Evolutionary conservation across 2,797 vertebrate genomes (phyloP).

Genomic region (Chaetodon trifasciatus): DNA sequence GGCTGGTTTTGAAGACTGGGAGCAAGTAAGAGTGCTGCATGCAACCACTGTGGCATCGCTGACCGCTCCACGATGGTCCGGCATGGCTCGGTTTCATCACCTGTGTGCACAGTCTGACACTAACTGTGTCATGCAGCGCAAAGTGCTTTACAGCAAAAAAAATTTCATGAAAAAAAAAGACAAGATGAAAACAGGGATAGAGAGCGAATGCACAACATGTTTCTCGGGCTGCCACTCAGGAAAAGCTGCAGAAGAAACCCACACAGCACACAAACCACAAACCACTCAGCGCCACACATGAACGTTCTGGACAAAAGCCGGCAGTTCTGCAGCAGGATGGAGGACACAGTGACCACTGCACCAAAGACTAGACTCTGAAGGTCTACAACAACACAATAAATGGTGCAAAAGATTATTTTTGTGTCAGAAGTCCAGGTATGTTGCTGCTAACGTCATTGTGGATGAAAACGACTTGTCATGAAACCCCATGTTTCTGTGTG

Average conservation of each 20-base stretch:
- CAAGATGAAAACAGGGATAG: no score
- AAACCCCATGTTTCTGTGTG: neutral
- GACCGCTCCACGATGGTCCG: neutral
- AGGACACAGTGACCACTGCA: neutral
- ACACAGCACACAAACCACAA: slow-evolving; percentile 43
- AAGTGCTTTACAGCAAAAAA: no score
- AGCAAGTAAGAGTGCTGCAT: slow-evolving; percentile 22
- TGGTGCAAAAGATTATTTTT: neutral
- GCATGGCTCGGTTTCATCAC: neutral
- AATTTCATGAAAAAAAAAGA: no score
- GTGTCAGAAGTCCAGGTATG: neutral
- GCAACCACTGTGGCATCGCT: slow-evolving; percentile 13
- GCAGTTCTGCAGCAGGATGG: slow-evolving; percentile 2
- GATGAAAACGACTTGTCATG: neutral
- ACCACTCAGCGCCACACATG: slow-evolving; percentile 36
- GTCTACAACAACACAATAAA: neutral
- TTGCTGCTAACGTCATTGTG: neutral
- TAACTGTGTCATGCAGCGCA: no score
- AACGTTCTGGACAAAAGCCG: slow-evolving; percentile 9
- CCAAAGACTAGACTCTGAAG: neutral
- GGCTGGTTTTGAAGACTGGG: slow-evolving; percentile 7
- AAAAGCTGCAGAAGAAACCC: slow-evolving; percentile 9
- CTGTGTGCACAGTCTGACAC: no score
- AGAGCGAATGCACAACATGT: neutral
- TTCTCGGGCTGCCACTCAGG: slow-evolving; percentile 34